A percentile compares a stretch with the other conserved stretches of the same genome.
Conservation (phyloP, 2,888 invertebrate species). For the Portevinia maculata region DNA sequence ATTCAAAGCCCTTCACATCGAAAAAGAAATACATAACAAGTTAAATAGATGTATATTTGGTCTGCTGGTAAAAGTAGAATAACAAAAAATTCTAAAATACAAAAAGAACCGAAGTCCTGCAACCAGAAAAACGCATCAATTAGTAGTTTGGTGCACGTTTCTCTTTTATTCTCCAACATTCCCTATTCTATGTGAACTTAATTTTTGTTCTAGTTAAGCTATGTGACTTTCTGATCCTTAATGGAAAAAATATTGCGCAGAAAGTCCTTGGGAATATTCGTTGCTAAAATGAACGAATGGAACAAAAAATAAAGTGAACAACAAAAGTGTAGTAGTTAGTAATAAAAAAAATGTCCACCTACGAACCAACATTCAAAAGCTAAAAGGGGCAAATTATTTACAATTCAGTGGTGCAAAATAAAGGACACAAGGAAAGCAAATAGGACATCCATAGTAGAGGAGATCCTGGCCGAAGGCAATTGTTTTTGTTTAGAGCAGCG, state of each 20-base stretch:
- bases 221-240: slow-evolving; percentile 19
- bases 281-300: slow-evolving; percentile 5
- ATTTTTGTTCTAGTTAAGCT: slow-evolving; percentile 8
- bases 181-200: not conserved
- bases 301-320: not conserved
- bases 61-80: not conserved
- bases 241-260: not conserved
- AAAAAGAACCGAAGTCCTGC: not conserved
- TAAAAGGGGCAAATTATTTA: slow-evolving; percentile 59
- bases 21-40: slow-evolving; percentile 1
- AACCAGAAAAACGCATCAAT: slow-evolving; percentile 58
- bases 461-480: slow-evolving; percentile 12
- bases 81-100: not conserved
- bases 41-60: slow-evolving; percentile 2
- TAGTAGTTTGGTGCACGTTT: slow-evolving; percentile 35
- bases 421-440: slow-evolving; percentile 9
- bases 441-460: not conserved
- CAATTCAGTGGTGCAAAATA: slow-evolving; percentile 30
- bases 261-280: slow-evolving; percentile 10
- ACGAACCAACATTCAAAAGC: slow-evolving; percentile 34
- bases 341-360: slow-evolving; percentile 19
- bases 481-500: slow-evolving; percentile 26
- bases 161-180: slow-evolving; percentile 7
- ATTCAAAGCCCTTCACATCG: not conserved
- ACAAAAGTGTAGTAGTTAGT: slow-evolving; percentile 1